phyloP scores from a whole-genome alignment of 1,140 invertebrate species.

The Drosophila bipectinata region DNA sequence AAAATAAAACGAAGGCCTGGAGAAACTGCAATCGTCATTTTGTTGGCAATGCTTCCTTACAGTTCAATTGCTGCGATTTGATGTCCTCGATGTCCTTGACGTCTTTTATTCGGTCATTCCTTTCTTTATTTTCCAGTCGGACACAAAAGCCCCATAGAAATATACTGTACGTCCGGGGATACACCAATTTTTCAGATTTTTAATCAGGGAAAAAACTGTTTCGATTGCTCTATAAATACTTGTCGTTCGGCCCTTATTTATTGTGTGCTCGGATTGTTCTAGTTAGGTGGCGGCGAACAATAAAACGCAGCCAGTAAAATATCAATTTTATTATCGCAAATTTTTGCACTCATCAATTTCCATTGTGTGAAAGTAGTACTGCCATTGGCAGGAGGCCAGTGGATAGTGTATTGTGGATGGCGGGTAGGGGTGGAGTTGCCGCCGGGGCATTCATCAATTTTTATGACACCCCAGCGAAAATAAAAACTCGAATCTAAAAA shows the following conservation, averaged over 20 bases:
- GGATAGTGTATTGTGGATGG: too few species aligned
- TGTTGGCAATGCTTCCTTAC: conserved; percentile 70
- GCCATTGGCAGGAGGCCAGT: not conserved
- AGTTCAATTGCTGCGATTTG: conserved; percentile 64
- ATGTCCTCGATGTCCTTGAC: conserved; percentile 55
- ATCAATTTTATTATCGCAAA: conserved; percentile 74
- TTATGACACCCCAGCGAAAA: conserved; percentile 73
- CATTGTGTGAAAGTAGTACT: conserved; percentile 19
- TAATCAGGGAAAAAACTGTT: conserved; percentile 53
- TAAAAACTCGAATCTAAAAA: conserved; percentile 55
- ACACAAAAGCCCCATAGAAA: conserved; percentile 27
- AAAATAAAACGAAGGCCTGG: conserved; percentile 34
- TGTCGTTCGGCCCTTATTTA: conserved; percentile 53
- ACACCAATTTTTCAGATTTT: conserved; percentile 31
- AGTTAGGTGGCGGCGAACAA: conserved; percentile 31
- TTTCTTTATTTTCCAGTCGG: conserved; percentile 22
- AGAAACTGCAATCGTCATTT: conserved; percentile 71
- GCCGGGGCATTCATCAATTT: conserved; percentile 71
- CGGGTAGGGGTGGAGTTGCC: not conserved
- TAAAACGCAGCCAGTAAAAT: conserved; percentile 56
- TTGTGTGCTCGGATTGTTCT: conserved; percentile 11
- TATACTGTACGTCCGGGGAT: conserved; percentile 9
- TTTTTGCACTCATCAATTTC: conserved; percentile 67
- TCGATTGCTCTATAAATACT: conserved; percentile 77
- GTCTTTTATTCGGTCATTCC: conserved; percentile 31